phyloP scores from a whole-genome alignment of 2,888 invertebrate genomes.

The Torymus aiolomorphi region DNA sequence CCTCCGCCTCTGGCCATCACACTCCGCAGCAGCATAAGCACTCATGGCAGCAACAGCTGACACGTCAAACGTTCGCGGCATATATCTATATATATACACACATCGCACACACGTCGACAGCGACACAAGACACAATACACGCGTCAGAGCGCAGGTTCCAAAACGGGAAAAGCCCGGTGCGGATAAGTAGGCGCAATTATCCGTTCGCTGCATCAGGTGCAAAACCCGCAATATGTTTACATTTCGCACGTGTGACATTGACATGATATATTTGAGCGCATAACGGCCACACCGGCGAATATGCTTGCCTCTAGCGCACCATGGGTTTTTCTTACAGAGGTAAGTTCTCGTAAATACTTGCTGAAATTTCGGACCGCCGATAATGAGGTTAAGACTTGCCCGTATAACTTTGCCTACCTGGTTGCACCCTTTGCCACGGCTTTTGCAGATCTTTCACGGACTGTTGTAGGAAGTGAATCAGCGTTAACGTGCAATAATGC shows the following conservation, averaged over 20 bases:
- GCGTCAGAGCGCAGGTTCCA: no score
- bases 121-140: no score
- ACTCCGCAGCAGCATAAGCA: background rate
- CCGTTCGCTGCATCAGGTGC: background rate
- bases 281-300: conserved; percentile 14
- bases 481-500: conserved; percentile 69
- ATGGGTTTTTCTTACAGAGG: conserved; percentile 40
- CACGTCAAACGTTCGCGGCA: conserved; percentile 33
- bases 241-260: conserved; percentile 13
- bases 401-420: background rate
- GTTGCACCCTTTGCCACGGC: background rate
- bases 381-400: conserved; percentile 34
- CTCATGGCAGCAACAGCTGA: conserved; percentile 42
- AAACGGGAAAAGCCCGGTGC: background rate
- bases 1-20: no score
- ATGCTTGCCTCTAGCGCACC: conserved; percentile 38
- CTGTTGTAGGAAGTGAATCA: conserved; percentile 13
- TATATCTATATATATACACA: no score
- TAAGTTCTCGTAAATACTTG: conserved; percentile 32
- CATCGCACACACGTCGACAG: no score
- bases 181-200: no score
- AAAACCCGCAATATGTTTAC: conserved; percentile 45
- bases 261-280: conserved; percentile 17
- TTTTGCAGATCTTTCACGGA: conserved; percentile 18
- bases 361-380: background rate